These are phyloP conservation scores for Nemoura dubitans DNA, from an alignment of 2,888 invertebrate genomes.

Conservation along the genomic window DNA sequence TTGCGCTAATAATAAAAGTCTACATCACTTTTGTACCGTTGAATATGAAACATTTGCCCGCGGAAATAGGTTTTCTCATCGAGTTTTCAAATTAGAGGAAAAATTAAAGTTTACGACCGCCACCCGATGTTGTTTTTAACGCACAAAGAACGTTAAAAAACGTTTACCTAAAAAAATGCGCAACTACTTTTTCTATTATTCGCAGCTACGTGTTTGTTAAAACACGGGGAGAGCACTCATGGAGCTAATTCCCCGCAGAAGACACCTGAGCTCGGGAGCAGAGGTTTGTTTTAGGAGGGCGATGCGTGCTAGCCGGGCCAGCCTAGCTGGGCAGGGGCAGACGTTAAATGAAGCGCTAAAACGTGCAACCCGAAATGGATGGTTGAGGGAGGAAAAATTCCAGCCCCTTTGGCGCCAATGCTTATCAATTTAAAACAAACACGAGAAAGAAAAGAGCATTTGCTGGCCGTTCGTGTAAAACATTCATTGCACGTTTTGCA, in stretches of 20 bases:
- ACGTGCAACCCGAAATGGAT: background rate
- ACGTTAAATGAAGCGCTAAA: constrained; percentile 7
- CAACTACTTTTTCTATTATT: constrained; percentile 16
- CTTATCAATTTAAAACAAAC: constrained; percentile 7
- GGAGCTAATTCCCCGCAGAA: background rate
- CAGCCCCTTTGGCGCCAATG: constrained; percentile 4
- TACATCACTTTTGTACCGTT: background rate
- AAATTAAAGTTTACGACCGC: constrained; percentile 18
- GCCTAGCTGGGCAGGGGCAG: background rate
- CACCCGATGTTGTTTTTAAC: background rate
- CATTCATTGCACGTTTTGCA: background rate
- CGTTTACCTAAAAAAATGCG: constrained; percentile 13
- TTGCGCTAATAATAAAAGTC: background rate
- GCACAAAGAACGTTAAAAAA: constrained; percentile 20
- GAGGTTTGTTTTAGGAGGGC: constrained; percentile 12
- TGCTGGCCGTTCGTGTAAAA: background rate
- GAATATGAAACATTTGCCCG: background rate
- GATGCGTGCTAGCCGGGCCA: background rate
- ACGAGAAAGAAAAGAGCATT: background rate
- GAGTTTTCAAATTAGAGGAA: constrained; percentile 28
- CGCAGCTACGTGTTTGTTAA: constrained; percentile 8
- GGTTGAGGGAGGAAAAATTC: background rate
- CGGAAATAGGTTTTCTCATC: background rate
- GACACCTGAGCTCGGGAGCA: constrained; percentile 7
- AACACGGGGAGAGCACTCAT: constrained; percentile 8